Base-by-base conservation (phyloP, 2,888 invertebrate species). In the Kryphioiulus occultus region DNA sequence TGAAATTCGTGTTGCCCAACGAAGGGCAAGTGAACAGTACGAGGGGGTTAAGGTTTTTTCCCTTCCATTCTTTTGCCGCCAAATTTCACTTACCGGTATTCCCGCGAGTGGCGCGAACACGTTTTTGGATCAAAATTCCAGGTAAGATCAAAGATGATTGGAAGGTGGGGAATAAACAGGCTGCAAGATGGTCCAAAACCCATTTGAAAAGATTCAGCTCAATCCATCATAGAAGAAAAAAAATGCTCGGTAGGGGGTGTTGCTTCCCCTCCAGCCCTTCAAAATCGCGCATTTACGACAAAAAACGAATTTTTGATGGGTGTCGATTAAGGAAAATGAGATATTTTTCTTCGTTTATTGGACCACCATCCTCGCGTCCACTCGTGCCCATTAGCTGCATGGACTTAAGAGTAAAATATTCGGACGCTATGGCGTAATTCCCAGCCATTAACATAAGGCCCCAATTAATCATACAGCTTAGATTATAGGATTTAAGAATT, bases 1-100 rank as follows among this genome's bases (percentile, higher is more conserved):
- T 78, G 78, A 78, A 78, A 78, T 30, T 78, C 30, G 78, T 30
- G 30, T 78, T 78, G 78, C 30, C 10, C 26, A 30, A 30, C 78
- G 78, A 78, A 78, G 78, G 78, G 17, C 17, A 78, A 78, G 30
- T 78, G 78, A 78, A 78, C 78, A 32, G 78, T 78, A 30, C 26
- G 78, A 78, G 78, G 78, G 78, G 78, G 78, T 78, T 78, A 78
- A 78, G 10, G 17, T 30, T 78, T 78, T 78, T 30, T 30, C 30
- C 15, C 44, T 44, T 15, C 17, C 30, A 17, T 17, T 78, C 17
- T 78, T 30, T 78, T 30, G 30, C 30, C 30, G 12, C 26, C 30
- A 78, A 78, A 78, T 30, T 78, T 78, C 78, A 78, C 78, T 78
- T 26, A 78, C 78, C 78, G 59, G 59, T 68, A 68, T 68, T 68